These are phyloP conservation scores for Cotesia glomerata DNA, from an alignment of 1,140 invertebrate genomes.

Conservation along the genomic window DNA sequence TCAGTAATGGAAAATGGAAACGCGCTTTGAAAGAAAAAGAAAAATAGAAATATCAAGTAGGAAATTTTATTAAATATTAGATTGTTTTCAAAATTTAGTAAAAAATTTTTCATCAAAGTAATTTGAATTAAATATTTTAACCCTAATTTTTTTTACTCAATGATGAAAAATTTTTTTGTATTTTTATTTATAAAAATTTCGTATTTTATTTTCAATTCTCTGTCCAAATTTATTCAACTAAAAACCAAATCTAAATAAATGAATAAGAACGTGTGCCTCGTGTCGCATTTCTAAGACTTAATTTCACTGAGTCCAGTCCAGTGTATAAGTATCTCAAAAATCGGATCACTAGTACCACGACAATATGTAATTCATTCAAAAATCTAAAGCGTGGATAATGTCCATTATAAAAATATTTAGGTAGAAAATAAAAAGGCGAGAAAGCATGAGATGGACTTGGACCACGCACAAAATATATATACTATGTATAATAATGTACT, in stretches of 20 bases:
- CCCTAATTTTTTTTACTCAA: too few relatives aligned
- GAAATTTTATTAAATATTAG: too few relatives aligned
- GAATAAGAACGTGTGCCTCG: conserved; percentile 43
- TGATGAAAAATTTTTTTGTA: too few relatives aligned
- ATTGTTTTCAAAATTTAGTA: too few relatives aligned
- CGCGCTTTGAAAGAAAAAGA: too few relatives aligned
- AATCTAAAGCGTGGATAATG: background rate
- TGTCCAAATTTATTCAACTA: background rate
- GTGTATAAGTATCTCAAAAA: conserved; percentile 26
- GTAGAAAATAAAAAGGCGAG: background rate
- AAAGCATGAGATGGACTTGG: conserved; percentile 20
- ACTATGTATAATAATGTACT: background rate
- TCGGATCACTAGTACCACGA: conserved; percentile 13
- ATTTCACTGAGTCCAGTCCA: conserved; percentile 34
- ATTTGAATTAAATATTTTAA: too few relatives aligned
- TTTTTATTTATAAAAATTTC: too few relatives aligned
- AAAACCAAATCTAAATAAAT: background rate
- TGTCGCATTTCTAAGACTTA: conserved; percentile 40
- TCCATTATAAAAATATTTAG: background rate
- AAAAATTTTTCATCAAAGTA: too few relatives aligned
- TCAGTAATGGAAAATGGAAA: too few relatives aligned
- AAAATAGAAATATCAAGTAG: too few relatives aligned
- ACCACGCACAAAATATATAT: background rate
- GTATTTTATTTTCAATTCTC: background rate
- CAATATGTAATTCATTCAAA: too few relatives aligned